phyloP scores from a whole-genome alignment of 2,888 invertebrate genomes.

The Melinopterus prodromus region DNA sequence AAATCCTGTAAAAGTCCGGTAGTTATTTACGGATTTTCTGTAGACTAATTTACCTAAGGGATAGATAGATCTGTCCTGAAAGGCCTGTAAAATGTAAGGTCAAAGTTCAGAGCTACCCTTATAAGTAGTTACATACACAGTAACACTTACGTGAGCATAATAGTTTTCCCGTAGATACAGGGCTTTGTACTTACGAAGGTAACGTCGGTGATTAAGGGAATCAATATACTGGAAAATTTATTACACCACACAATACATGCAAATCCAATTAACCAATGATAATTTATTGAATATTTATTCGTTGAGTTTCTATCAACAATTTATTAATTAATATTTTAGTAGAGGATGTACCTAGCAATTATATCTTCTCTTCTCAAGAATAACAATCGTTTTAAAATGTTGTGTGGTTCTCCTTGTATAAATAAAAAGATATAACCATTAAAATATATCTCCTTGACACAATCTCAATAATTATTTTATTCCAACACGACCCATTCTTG shows the following conservation, averaged over 20 bases:
- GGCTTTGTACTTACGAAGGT: background rate
- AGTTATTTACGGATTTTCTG: no score
- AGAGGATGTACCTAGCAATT: background rate
- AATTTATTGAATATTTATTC: constrained; percentile 8
- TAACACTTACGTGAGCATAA: background rate
- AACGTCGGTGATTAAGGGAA: background rate
- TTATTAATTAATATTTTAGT: background rate
- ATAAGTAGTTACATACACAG: background rate
- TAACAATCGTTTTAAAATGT: background rate
- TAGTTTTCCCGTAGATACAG: background rate
- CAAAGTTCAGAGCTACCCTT: background rate
- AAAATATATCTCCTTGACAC: constrained; percentile 5
- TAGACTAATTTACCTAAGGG: no score
- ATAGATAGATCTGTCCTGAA: no score
- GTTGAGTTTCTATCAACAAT: background rate
- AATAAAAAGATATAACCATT: background rate
- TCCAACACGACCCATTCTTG: background rate
- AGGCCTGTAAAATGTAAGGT: no score
- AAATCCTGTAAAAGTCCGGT: no score
- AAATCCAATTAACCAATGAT: background rate
- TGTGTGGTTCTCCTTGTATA: background rate
- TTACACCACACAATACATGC: background rate
- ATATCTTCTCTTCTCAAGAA: background rate
- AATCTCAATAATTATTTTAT: background rate
- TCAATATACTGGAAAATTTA: background rate